Evolutionary conservation across 2,113 vertebrate species (phyloP).

Genomic region (Ceuthmochares aereus): DNA sequence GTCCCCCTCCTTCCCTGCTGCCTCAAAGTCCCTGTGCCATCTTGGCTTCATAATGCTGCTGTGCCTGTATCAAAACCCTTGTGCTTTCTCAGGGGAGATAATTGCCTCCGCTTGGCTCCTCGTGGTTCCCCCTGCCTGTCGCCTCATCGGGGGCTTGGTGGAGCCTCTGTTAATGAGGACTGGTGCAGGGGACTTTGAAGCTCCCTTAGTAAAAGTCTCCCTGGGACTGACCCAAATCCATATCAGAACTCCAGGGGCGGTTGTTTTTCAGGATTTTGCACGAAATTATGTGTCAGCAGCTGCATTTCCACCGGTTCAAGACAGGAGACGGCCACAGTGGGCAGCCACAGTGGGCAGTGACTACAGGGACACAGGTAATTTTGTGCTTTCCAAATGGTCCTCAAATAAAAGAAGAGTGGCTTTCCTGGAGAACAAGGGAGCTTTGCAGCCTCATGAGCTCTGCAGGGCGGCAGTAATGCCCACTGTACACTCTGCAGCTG

Average conservation of each 20-base stretch:
- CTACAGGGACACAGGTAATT: not conserved
- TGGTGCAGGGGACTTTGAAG: not conserved
- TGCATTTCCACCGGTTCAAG: fast-evolving
- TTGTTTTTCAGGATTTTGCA: slow-evolving; percentile 4
- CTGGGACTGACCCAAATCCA: slow-evolving; percentile 43
- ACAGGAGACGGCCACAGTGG: not conserved
- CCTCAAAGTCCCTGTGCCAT: not conserved
- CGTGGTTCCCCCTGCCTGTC: fast-evolving
- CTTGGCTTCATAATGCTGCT: not conserved
- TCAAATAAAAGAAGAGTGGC: not conserved
- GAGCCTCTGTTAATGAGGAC: slow-evolving; percentile 2
- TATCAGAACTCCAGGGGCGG: not conserved
- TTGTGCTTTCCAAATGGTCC: not conserved
- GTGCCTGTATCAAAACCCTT: not conserved
- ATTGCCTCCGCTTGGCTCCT: fast-evolving
- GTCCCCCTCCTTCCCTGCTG: not conserved
- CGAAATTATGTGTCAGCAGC: not conserved
- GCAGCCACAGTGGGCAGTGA: not conserved
- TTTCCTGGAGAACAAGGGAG: not conserved
- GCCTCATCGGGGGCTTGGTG: fast-evolving
- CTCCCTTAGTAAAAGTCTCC: slow-evolving; percentile 18
- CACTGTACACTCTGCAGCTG: not conserved
- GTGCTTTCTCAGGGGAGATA: not conserved
- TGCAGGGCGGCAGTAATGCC: not conserved
- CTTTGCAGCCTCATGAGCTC: not conserved